A percentile compares a stretch with the other conserved stretches of the same genome.
Evolutionary conservation across 2,888 invertebrate genomes (phyloP).

Genomic region (Chalcis sispes): DNA sequence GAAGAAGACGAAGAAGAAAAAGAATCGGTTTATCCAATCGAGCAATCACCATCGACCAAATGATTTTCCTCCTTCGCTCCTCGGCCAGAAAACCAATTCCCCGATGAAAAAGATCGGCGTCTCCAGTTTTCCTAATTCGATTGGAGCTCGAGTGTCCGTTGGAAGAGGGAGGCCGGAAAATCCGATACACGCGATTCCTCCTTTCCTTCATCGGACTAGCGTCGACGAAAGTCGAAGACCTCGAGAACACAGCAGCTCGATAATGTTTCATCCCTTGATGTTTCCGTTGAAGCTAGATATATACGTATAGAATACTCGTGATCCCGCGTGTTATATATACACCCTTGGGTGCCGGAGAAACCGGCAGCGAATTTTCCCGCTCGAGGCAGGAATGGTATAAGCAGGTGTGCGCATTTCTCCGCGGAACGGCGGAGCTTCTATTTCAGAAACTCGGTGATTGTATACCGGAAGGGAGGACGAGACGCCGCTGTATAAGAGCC

Average conservation of each 20-base stretch:
- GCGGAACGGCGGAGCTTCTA: conserved; percentile 10
- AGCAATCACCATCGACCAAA: no score
- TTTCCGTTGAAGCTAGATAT: no score
- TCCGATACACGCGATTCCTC: conserved; percentile 20
- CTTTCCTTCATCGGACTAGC: neutral
- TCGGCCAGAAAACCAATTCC: neutral
- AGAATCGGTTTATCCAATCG: no score
- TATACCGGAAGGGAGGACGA: neutral
- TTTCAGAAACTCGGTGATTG: conserved; percentile 29
- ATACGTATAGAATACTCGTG: no score
- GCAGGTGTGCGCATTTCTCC: no score
- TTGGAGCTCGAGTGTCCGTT: neutral
- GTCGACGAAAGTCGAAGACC: conserved; percentile 12
- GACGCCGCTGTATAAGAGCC: conserved; percentile 10
- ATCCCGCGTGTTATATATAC: no score
- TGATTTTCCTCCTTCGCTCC: no score
- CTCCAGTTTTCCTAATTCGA: conserved; percentile 1
- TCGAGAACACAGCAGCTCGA: conserved; percentile 12
- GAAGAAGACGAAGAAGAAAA: no score
- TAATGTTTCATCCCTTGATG: conserved; percentile 43
- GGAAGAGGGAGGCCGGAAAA: conserved; percentile 5
- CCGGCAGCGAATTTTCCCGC: no score
- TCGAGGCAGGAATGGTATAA: no score
- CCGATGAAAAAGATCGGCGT: no score
- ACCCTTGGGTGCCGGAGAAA: no score